phyloP scores from a whole-genome alignment of 2,797 vertebrate species.

The Eulemur albifrons region DNA sequence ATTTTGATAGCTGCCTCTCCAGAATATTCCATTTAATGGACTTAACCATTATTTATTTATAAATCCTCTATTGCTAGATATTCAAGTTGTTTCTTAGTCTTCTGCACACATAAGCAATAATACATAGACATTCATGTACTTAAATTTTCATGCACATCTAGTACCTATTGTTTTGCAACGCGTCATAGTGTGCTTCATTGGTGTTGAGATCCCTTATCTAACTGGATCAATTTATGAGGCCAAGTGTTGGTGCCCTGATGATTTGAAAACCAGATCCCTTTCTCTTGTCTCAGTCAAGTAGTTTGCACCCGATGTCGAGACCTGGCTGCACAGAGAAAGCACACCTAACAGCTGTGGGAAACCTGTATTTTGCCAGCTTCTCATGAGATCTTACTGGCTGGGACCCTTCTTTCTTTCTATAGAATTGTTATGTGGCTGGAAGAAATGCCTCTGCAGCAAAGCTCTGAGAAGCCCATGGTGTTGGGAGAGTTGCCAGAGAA shows the following conservation, averaged over 20 bases:
- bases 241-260: constrained; percentile 68
- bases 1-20: background rate
- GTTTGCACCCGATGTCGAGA: constrained; percentile 52
- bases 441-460: background rate
- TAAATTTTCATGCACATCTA: background rate
- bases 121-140: background rate
- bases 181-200: constrained; percentile 60
- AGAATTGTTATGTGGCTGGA: constrained; percentile 23
- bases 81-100: background rate
- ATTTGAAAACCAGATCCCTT: constrained; percentile 71
- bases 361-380: constrained; percentile 67
- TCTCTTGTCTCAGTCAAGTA: constrained; percentile 69
- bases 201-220: constrained; percentile 73
- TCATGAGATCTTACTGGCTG: constrained; percentile 45
- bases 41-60: background rate
- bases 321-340: constrained; percentile 68
- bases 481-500: constrained; percentile 28
- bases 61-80: background rate
- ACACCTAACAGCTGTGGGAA: constrained; percentile 69
- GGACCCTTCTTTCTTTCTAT: constrained; percentile 46
- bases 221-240: constrained; percentile 69
- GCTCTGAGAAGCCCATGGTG: background rate
- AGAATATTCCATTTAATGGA: background rate
- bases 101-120: background rate
- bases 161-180: background rate